These are phyloP conservation scores for Pseudopipra pipra DNA, from an alignment of 2,113 vertebrate species.

Conservation along the genomic window DNA sequence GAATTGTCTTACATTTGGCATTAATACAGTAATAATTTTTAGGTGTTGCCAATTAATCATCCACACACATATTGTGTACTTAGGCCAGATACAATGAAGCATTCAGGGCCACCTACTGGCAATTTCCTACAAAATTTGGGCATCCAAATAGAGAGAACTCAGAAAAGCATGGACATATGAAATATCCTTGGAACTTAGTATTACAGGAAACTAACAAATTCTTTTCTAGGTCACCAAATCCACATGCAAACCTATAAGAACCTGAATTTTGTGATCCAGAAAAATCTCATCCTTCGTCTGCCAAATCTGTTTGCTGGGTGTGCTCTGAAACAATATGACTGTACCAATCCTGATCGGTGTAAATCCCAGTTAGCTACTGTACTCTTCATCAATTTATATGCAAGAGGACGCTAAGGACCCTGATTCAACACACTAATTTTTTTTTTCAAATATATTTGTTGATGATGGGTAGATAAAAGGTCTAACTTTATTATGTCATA, in stretches of 20 bases:
- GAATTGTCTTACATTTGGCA: not conserved
- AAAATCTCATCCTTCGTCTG: not conserved
- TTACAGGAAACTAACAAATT: not conserved
- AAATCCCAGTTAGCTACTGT: not conserved
- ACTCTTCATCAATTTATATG: not conserved
- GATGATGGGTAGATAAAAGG: not conserved
- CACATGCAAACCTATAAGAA: not conserved
- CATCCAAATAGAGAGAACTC: not conserved
- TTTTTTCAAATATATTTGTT: not conserved
- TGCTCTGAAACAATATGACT: not conserved
- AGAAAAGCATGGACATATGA: not conserved
- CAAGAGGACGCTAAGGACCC: not conserved
- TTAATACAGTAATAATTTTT: slow-evolving; percentile 8
- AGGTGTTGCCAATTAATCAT: slow-evolving; percentile 4
- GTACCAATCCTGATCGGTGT: not conserved
- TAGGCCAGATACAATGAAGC: not conserved
- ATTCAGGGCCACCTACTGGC: not conserved
- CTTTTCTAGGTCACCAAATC: not conserved
- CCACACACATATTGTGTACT: not conserved
- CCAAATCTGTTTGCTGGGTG: not conserved
- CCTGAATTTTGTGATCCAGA: not conserved
- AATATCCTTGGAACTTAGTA: not conserved
- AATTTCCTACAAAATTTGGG: not conserved
- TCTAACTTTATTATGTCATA: not conserved
- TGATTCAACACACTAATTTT: not conserved